Evolutionary conservation across 2,888 invertebrate species (phyloP), one percentile per base, ranked within the genome.

Genomic region (Protodeltote pygarga): DNA sequence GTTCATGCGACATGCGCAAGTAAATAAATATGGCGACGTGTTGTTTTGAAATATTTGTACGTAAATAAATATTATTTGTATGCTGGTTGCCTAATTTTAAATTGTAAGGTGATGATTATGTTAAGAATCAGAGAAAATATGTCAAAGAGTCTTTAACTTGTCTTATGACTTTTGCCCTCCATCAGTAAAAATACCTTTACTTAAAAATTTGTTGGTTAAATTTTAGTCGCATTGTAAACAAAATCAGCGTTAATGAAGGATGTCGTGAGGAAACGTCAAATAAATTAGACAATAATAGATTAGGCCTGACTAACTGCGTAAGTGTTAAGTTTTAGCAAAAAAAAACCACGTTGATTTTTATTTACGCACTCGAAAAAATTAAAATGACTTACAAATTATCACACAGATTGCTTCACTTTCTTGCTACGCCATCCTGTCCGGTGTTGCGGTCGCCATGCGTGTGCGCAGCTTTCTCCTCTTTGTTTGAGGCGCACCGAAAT

Each of bases 401-500:
- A n/a, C n/a, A n/a, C n/a, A n/a, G n/a, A n/a, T n/a, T n/a, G 3
- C 9, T 33, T 47, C 54, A 16, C 6, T 61, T 6, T 13, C 13
- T 5, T 5, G 28, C 57, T 15, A 39, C 19, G 6, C 49, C 46
- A 23, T 65, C 63, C 63, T 35, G 31, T 44, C 41, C 51, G 45
- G 47, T 37, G 42, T 49, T 42, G 45, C 59, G 59, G 60, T 57
- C 54, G 49, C 45, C 58, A 55, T 63, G 48, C 50, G 57, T 58
- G 41, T 37, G 41, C 64, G 45, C 49, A 64, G 54, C 77, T 77
- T 77, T 77, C 77, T 77, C 75, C 64, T 69, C 65, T 64, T 73
- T 73, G 75, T 77, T 57, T 65, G 65, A 50, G 38, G 50, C 41
- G 40, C 37, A 63, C 59, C 58, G 46, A 64, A 75, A 71, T 65